Conservation (phyloP, 2,888 invertebrate genomes). For the Drosophila barbarae region DNA sequence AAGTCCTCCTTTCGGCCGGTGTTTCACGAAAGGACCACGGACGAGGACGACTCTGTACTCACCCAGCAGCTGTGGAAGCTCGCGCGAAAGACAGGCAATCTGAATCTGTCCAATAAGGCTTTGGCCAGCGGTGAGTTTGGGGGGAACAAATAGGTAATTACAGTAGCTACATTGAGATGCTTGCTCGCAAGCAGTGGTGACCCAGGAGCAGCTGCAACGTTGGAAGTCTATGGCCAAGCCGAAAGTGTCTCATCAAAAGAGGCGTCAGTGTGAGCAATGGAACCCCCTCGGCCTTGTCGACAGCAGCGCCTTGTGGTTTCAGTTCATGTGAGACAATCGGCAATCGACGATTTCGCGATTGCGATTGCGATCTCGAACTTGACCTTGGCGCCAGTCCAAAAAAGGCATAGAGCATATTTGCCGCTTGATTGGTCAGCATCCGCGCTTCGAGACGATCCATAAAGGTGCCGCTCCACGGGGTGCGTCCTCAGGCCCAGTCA, state of each 20-base stretch:
- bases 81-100: conserved; percentile 88
- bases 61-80: conserved; percentile 87
- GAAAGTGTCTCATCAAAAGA: not conserved
- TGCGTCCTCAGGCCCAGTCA: conserved; percentile 8
- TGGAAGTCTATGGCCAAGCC: conserved; percentile 44
- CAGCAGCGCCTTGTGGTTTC: conserved; percentile 62
- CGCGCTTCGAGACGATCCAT: conserved; percentile 17
- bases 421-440: conserved; percentile 57
- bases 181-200: conserved; percentile 43
- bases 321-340: conserved; percentile 49
- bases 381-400: conserved; percentile 61
- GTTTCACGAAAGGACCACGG: conserved; percentile 83
- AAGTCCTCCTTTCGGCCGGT: conserved; percentile 80
- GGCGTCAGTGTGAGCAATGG: not conserved
- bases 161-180: conserved; percentile 7
- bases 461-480: conserved; percentile 13
- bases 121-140: conserved; percentile 84
- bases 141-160: not conserved
- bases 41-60: conserved; percentile 85
- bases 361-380: conserved; percentile 55
- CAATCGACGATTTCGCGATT: conserved; percentile 2
- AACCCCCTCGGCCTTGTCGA: conserved; percentile 42
- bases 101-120: conserved; percentile 88
- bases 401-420: conserved; percentile 63
- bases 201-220: conserved; percentile 39